phyloP scores from a whole-genome alignment of 1,140 invertebrate genomes.

The Drosophila mojavensis region DNA sequence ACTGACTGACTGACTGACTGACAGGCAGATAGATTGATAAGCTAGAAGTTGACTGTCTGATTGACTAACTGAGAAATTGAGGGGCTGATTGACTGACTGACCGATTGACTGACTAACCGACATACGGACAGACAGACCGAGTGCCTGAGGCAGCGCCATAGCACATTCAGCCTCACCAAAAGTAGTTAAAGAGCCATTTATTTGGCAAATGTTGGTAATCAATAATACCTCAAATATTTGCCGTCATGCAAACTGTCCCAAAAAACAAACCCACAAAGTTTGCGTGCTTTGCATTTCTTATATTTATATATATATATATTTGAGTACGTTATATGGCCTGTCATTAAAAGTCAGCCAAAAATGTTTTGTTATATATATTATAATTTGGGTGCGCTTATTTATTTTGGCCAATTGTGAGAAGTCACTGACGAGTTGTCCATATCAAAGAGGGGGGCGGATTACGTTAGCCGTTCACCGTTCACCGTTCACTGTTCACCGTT shows the following conservation, averaged over 20 bases:
- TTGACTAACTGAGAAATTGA: no score
- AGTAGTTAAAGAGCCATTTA: constrained; percentile 63
- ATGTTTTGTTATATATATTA: constrained; percentile 73
- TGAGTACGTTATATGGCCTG: constrained; percentile 36
- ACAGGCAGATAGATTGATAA: no score
- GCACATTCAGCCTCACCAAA: neutral
- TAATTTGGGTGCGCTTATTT: constrained; percentile 62
- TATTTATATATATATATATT: constrained; percentile 36
- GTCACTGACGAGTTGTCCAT: constrained; percentile 7
- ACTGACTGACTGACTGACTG: constrained; percentile 3
- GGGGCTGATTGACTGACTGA: no score
- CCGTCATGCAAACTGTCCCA: constrained; percentile 64
- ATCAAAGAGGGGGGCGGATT: neutral
- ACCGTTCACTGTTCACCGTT: constrained; percentile 33
- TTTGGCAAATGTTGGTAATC: constrained; percentile 62
- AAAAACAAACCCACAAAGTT: constrained; percentile 58
- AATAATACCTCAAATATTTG: constrained; percentile 73
- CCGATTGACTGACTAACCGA: no score
- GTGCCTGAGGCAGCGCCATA: neutral
- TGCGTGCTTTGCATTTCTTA: constrained; percentile 74
- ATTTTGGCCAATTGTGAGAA: constrained; percentile 24
- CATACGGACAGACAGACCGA: no score
- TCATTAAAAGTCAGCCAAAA: constrained; percentile 63
- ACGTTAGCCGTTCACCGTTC: constrained; percentile 12
- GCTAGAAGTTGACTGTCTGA: no score